phyloP scores from a whole-genome alignment of 2,113 vertebrate genomes.

The Puma concolor region DNA sequence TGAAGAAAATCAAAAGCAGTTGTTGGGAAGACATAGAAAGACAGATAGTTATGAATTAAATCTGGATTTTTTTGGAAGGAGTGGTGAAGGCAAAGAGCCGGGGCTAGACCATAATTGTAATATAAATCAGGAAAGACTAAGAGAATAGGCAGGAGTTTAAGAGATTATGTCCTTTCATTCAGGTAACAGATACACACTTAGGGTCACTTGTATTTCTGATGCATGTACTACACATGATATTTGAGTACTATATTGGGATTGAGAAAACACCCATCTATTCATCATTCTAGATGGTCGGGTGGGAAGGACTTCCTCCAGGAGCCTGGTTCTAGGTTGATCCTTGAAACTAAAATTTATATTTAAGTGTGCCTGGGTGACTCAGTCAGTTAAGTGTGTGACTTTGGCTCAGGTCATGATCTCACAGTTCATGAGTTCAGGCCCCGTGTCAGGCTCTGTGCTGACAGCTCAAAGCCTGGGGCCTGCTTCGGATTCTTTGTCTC shows the following conservation, averaged over 20 bases:
- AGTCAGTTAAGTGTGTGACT: too few relatives aligned
- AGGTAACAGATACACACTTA: not conserved
- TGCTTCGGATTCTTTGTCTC: too few relatives aligned
- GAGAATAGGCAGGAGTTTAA: not conserved
- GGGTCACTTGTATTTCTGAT: not conserved
- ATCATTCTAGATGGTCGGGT: not conserved
- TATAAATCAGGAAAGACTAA: not conserved
- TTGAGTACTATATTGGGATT: not conserved
- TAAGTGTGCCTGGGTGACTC: too few relatives aligned
- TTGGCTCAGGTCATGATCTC: too few relatives aligned
- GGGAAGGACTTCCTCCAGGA: not conserved
- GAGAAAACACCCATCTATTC: not conserved
- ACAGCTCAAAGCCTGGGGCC: too few relatives aligned
- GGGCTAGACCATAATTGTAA: not conserved
- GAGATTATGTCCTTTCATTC: not conserved
- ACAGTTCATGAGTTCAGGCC: too few relatives aligned
- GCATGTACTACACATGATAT: not conserved
- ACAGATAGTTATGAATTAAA: not conserved
- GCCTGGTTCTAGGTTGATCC: not conserved
- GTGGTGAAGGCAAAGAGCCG: not conserved
- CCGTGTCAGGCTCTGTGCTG: too few relatives aligned
- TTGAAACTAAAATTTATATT: not conserved
- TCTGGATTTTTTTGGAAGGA: not conserved
- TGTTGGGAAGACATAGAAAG: not conserved
- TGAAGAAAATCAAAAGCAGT: not conserved